Evolutionary conservation across 2,888 invertebrate genomes (phyloP).

Genomic region (Candidula unifasciata): DNA sequence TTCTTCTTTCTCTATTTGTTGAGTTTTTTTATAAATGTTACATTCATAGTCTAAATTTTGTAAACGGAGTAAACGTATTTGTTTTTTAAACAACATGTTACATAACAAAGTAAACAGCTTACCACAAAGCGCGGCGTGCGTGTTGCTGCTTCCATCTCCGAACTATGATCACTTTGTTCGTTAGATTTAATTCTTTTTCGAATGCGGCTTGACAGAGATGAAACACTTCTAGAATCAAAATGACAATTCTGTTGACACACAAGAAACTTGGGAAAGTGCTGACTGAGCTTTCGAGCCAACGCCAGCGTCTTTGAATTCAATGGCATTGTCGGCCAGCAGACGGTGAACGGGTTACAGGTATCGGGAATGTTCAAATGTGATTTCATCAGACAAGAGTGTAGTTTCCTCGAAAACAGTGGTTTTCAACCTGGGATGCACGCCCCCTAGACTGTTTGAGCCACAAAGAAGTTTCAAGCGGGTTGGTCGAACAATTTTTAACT

Average conservation of each 20-base stretch:
- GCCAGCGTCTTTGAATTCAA: not conserved
- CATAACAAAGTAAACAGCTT: not conserved
- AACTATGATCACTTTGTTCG: not conserved
- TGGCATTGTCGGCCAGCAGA: not conserved
- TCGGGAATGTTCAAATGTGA: not conserved
- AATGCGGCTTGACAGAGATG: not conserved
- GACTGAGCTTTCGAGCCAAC: not conserved
- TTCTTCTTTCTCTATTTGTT: no score
- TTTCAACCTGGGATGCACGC: no score
- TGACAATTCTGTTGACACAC: no score
- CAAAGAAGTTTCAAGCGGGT: no score
- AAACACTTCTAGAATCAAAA: not conserved
- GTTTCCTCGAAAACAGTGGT: no score
- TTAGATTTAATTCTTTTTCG: not conserved
- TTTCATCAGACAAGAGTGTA: slow-evolving; percentile 4
- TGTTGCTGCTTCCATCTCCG: not conserved
- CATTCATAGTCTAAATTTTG: no score
- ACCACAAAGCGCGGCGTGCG: not conserved
- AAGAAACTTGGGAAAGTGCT: not conserved
- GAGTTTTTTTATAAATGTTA: no score
- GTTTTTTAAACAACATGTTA: no score
- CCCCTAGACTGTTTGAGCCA: no score
- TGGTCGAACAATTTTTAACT: no score
- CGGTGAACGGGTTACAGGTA: not conserved
- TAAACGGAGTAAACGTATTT: no score